These are phyloP conservation scores for Taxidea taxus DNA, from an alignment of 2,113 vertebrate species.

Conservation along the genomic window DNA sequence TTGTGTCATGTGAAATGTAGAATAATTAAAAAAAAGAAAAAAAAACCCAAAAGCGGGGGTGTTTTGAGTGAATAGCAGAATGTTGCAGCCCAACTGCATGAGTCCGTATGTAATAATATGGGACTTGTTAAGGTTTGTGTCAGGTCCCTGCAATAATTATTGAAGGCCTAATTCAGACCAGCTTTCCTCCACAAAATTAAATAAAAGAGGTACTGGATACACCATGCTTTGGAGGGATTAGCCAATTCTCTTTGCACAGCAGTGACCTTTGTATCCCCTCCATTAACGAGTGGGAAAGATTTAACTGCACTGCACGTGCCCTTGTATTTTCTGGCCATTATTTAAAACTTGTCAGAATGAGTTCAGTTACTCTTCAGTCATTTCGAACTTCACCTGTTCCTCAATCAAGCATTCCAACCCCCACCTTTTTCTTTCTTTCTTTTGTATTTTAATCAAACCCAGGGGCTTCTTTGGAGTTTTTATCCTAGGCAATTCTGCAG, in stretches of 20 bases:
- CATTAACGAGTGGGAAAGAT: constrained; percentile 62
- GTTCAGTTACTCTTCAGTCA: constrained; percentile 57
- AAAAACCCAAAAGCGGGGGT: not conserved
- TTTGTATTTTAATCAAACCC: not conserved
- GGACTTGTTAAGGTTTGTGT: constrained; percentile 67
- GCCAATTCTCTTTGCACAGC: constrained; percentile 47
- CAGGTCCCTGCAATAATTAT: constrained; percentile 62
- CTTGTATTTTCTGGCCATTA: constrained; percentile 59
- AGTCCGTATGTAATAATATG: constrained; percentile 68
- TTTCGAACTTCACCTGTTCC: constrained; percentile 56
- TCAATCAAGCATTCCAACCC: constrained; percentile 48
- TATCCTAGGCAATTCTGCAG: constrained; percentile 14
- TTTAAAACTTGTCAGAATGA: constrained; percentile 67
- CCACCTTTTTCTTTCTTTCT: not conserved
- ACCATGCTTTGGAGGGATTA: constrained; percentile 36
- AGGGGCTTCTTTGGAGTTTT: constrained; percentile 17
- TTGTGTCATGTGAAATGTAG: constrained; percentile 11
- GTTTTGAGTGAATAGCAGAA: constrained; percentile 37
- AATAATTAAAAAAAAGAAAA: constrained; percentile 10
- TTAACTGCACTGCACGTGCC: not conserved
- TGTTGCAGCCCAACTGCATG: not conserved
- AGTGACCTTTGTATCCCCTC: constrained; percentile 66
- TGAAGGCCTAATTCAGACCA: constrained; percentile 60
- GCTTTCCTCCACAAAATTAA: constrained; percentile 67
- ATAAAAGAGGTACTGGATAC: constrained; percentile 46